Base-by-base conservation (phyloP, 2,797 vertebrate genomes). In the Etheostoma perlongum region DNA sequence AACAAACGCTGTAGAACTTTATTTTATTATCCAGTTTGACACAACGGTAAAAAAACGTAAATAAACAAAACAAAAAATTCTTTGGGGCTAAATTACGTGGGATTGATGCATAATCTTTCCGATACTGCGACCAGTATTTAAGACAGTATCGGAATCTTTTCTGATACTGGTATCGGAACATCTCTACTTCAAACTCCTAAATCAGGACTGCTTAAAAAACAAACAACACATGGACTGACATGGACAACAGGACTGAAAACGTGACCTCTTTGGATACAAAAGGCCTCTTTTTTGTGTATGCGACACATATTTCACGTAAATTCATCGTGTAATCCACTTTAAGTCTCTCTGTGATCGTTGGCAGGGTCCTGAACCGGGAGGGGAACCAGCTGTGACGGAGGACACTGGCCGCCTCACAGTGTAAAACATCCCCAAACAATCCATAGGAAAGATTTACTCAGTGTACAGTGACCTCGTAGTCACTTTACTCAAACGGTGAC, bases 371-470 rank as follows among this genome's bases (percentile, higher is more conserved):
- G 60, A 60, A 40, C 67, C 8, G 0, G 61, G 36, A 12, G 40
- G 53, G 67, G n/a, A 48, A 63, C n/a, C 21, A 21, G 40, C 67
- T 72, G 78, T 6, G 9, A 1, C 3, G 0, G 60, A 61, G 36
- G 16, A 55, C 16, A 40, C 46, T 15, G 36, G 36, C 36, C 3
- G 10, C 4, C 58, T 13, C 12, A 21, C 27, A 13, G 36, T 23
- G 23, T 53, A 6, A 69, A 63, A 36, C 60, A 21, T 30, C 52
- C 7, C 55, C 5, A 1, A 49, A 63, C 40, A 49, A 42, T 63
- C 46, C 44, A 5, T 13, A 18, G 12, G n/a, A 47, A 63, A 18
- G 52, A 74, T 79, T 76, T 70, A 67, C 58, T 59, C 11, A 6
- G 11, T 11, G 52, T 13, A 42, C 67, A 6, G 64, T 8, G 23